Conservation (phyloP, 2,797 vertebrate genomes). For the Neoniphon sammara region DNA sequence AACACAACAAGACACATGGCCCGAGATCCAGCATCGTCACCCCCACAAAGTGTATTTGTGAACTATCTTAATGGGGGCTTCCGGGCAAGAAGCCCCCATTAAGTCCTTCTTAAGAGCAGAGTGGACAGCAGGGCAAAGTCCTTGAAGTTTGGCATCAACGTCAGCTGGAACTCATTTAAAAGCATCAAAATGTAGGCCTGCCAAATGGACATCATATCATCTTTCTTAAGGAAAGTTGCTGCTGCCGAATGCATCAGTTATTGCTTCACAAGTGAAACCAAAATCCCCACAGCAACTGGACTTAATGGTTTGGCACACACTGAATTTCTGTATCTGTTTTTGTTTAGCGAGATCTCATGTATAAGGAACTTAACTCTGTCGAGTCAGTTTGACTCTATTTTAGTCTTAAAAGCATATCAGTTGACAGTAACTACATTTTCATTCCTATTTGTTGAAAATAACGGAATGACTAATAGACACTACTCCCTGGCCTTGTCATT, state of each 20-base stretch:
- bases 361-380: not conserved
- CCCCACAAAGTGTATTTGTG: slow-evolving; percentile 47
- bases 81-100: slow-evolving; percentile 53
- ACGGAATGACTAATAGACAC: slow-evolving; percentile 12
- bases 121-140: slow-evolving; percentile 44
- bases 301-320: slow-evolving; percentile 11
- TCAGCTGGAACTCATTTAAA: slow-evolving; percentile 43
- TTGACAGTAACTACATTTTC: slow-evolving; percentile 1
- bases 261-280: slow-evolving; percentile 36
- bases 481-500: not conserved
- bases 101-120: slow-evolving; percentile 56
- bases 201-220: slow-evolving; percentile 39
- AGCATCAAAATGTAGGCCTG: slow-evolving; percentile 48
- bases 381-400: slow-evolving; percentile 3
- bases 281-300: slow-evolving; percentile 20
- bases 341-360: not conserved
- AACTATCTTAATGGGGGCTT: slow-evolving; percentile 48
- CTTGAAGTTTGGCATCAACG: slow-evolving; percentile 53
- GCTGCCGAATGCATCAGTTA: slow-evolving; percentile 18
- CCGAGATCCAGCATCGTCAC: slow-evolving; percentile 35
- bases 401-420: slow-evolving; percentile 6
- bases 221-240: slow-evolving; percentile 45
- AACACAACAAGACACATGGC: slow-evolving; percentile 32
- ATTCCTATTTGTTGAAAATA: slow-evolving; percentile 12
- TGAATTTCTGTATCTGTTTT: not conserved